Conservation (phyloP, 2,888 invertebrate species). For the Steinernema hermaphroditum region DNA sequence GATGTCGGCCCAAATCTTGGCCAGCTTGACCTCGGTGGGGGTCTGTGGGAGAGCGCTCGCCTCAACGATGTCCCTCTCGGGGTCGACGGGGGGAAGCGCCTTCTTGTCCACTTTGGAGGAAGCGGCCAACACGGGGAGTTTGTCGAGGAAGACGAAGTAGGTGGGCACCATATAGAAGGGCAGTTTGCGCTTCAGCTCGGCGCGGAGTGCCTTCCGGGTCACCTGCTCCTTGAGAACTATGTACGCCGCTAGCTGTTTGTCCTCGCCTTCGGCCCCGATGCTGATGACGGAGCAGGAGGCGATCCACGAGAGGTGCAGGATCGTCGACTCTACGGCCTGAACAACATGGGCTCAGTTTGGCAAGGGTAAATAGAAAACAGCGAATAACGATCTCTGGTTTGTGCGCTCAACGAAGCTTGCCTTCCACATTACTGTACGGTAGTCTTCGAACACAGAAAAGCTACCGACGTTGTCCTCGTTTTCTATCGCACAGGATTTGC, state of each 20-base stretch:
- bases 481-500: too few relatives aligned
- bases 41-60: constrained; percentile 67
- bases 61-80: constrained; percentile 50
- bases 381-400: too few relatives aligned
- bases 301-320: constrained; percentile 67
- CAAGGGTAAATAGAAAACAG: too few relatives aligned
- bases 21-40: constrained; percentile 66
- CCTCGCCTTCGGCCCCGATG: constrained; percentile 68
- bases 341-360: too few relatives aligned
- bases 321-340: constrained; percentile 68
- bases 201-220: constrained; percentile 67
- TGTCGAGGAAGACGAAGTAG: constrained; percentile 42
- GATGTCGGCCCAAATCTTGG: constrained; percentile 67
- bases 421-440: too few relatives aligned
- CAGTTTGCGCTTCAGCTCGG: constrained; percentile 67
- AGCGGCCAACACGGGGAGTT: constrained; percentile 68
- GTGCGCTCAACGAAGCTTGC: too few relatives aligned
- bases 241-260: constrained; percentile 68
- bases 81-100: constrained; percentile 67
- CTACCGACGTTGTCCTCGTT: too few relatives aligned
- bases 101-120: constrained; percentile 68
- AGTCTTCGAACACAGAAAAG: too few relatives aligned
- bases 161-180: constrained; percentile 70
- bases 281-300: constrained; percentile 67
- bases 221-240: constrained; percentile 63